Evolutionary conservation across 2,888 invertebrate genomes (phyloP).

Genomic region (Magallana nippona): DNA sequence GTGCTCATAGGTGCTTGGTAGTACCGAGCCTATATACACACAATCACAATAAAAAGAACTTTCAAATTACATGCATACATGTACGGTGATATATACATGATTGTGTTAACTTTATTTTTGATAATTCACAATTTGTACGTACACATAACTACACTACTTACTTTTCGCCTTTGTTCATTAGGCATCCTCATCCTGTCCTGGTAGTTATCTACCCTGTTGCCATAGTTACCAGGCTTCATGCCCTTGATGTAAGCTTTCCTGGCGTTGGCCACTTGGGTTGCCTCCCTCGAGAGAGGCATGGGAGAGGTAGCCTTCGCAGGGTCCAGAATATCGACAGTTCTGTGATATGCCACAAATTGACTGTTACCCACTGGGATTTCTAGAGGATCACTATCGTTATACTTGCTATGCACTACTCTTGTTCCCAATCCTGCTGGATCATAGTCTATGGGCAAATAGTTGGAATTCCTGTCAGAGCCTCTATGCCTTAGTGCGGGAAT

Average conservation of each 20-base stretch:
- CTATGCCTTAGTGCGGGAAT: conserved; percentile 69
- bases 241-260: conserved; percentile 75
- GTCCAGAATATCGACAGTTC: conserved; percentile 77
- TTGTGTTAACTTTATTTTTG: no score
- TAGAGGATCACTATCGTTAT: conserved; percentile 61
- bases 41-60: no score
- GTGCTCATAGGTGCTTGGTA: no score
- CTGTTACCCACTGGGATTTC: conserved; percentile 58
- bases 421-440: conserved; percentile 9
- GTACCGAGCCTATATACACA: no score
- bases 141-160: not conserved
- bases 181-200: conserved; percentile 63
- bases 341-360: conserved; percentile 77
- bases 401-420: conserved; percentile 49
- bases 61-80: no score
- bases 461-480: conserved; percentile 33
- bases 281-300: conserved; percentile 76
- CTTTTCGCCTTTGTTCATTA: conserved; percentile 48
- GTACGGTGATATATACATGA: no score
- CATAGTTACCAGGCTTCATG: conserved; percentile 76
- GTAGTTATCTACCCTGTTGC: conserved; percentile 68
- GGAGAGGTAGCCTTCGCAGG: conserved; percentile 75
- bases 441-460: conserved; percentile 28
- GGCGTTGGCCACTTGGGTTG: conserved; percentile 71
- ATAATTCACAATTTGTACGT: no score